phyloP scores from a whole-genome alignment of 1,140 invertebrate species.

The Drosophila willistoni region DNA sequence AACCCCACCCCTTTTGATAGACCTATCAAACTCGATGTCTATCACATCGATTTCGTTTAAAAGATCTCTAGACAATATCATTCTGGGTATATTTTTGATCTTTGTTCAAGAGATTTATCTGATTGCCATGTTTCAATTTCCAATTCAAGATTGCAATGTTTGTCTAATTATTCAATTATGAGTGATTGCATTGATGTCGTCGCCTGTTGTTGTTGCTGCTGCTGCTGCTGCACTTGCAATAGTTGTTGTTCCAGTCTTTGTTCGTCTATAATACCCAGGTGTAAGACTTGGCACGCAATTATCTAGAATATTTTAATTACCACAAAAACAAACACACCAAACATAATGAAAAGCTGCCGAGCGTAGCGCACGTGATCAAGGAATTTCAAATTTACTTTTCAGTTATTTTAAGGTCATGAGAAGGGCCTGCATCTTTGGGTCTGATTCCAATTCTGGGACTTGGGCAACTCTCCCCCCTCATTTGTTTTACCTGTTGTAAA shows the following conservation, averaged over 20 bases:
- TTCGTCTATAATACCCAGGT: constrained; percentile 29
- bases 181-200: constrained; percentile 44
- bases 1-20: no score
- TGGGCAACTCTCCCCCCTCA: constrained; percentile 2
- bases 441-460: constrained; percentile 6
- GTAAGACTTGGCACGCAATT: constrained; percentile 38
- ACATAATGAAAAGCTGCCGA: constrained; percentile 35
- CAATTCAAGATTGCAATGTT: constrained; percentile 42
- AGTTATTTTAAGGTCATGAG: constrained; percentile 55
- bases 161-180: constrained; percentile 63
- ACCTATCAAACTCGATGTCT: no score
- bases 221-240: constrained; percentile 2
- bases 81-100: neutral
- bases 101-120: constrained; percentile 18
- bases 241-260: constrained; percentile 8
- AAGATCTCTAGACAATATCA: neutral
- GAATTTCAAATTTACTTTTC: constrained; percentile 29
- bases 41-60: no score
- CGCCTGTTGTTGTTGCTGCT: constrained; percentile 28
- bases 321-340: constrained; percentile 1
- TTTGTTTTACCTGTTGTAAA: neutral
- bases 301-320: neutral
- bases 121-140: constrained; percentile 39
- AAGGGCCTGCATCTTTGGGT: constrained; percentile 1
- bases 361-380: constrained; percentile 45